Evolutionary conservation across 2,797 vertebrate genomes (phyloP).

Genomic region (Zenarchopterus dispar): DNA sequence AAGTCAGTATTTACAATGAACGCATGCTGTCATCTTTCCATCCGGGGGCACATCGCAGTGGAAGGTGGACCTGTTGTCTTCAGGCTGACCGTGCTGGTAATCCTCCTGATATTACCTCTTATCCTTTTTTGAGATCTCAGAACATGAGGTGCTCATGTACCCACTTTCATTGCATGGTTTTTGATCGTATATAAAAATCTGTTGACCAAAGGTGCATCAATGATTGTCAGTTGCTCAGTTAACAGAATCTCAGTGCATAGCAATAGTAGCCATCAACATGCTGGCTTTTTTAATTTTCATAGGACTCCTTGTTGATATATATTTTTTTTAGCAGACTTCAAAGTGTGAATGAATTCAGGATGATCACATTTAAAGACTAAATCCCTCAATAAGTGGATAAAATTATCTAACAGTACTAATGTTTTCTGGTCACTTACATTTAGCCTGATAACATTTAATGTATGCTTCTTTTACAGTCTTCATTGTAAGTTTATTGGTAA

Average conservation of each 20-base stretch:
- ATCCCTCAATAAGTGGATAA: constrained; percentile 19
- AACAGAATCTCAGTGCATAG: constrained; percentile 1
- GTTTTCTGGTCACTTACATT: constrained; percentile 24
- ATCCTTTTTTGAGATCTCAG: neutral
- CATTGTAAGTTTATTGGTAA: neutral
- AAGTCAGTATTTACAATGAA: constrained; percentile 88
- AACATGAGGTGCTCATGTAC: neutral
- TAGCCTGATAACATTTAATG: neutral
- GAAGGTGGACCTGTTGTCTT: constrained; percentile 92
- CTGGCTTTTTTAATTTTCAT: neutral
- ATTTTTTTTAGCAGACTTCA: constrained; percentile 5
- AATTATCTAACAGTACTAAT: constrained; percentile 7
- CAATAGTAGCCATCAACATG: neutral
- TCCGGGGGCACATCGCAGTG: constrained; percentile 85
- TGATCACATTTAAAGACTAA: constrained; percentile 34
- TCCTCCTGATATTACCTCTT: constrained; percentile 17
- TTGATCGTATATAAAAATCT: neutral
- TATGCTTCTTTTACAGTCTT: neutral
- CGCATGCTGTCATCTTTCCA: constrained; percentile 87
- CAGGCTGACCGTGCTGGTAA: constrained; percentile 85
- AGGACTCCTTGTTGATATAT: neutral
- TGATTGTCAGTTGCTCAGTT: neutral
- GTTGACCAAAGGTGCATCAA: constrained; percentile 1
- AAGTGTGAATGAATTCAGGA: constrained; percentile 14
- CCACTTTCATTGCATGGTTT: neutral